These are phyloP conservation scores for Temnothorax rugatulus DNA, from an alignment of 2,888 invertebrate species.

Conservation along the genomic window DNA sequence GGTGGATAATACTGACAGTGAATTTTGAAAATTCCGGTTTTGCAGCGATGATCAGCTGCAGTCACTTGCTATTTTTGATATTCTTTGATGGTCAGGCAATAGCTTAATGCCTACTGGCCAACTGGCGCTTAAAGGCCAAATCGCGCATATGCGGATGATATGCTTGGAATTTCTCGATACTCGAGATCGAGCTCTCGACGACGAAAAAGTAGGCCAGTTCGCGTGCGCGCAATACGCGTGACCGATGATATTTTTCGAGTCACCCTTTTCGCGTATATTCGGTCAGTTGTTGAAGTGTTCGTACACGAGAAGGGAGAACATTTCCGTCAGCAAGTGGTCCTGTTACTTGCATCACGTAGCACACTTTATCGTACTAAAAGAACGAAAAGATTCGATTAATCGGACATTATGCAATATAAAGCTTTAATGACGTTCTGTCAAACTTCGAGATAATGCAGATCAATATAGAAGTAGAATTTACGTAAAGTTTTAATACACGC, in stretches of 20 bases:
- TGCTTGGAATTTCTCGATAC: constrained; percentile 14
- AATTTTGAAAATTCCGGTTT: constrained; percentile 23
- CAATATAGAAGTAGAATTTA: not conserved
- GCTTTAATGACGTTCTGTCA: not conserved
- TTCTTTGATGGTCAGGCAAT: not conserved
- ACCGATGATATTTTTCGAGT: constrained; percentile 67
- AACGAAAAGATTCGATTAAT: constrained; percentile 13
- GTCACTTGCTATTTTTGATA: not conserved
- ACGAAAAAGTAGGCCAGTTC: constrained; percentile 69
- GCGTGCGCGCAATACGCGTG: constrained; percentile 55
- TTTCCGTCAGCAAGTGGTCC: constrained; percentile 63
- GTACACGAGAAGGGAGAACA: constrained; percentile 64
- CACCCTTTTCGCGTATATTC: constrained; percentile 65
- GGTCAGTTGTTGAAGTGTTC: constrained; percentile 45
- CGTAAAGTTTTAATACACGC: not conserved
- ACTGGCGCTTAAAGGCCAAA: not conserved
- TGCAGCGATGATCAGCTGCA: not conserved
- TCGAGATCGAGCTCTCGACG: constrained; percentile 24
- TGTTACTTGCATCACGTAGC: constrained; percentile 20
- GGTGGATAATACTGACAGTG: not conserved
- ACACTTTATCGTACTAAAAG: not conserved
- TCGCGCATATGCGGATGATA: not conserved
- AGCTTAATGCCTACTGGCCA: constrained; percentile 10
- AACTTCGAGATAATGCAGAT: not conserved
- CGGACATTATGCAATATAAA: not conserved